These are phyloP conservation scores for Tetragonula clypearis DNA, from an alignment of 1,140 invertebrate species.

Conservation along the genomic window DNA sequence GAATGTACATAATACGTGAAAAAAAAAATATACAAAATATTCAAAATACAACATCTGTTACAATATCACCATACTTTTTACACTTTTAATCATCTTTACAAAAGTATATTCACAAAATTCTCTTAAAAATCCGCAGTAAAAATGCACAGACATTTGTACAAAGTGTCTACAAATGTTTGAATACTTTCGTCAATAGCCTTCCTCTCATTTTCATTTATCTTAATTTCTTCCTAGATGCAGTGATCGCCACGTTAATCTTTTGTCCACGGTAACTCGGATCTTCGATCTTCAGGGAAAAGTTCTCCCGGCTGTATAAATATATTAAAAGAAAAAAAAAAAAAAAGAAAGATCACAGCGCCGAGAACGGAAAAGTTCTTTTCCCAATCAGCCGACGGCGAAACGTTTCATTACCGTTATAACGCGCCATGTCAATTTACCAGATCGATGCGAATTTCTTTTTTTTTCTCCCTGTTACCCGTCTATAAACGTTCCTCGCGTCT, in stretches of 20 bases:
- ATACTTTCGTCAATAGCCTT: too few relatives aligned
- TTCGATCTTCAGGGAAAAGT: not conserved
- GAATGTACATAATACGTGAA: too few relatives aligned
- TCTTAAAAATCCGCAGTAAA: too few relatives aligned
- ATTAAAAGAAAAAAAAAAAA: not conserved
- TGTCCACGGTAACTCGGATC: constrained; percentile 8
- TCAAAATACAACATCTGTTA: too few relatives aligned
- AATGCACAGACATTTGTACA: not conserved
- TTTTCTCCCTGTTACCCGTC: not conserved
- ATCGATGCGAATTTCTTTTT: not conserved
- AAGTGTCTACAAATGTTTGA: not conserved
- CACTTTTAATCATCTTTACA: too few relatives aligned
- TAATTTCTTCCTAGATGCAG: not conserved
- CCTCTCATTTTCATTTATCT: not conserved
- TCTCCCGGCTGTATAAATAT: too few relatives aligned
- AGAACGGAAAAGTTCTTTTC: not conserved
- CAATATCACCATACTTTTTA: too few relatives aligned
- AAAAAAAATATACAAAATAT: too few relatives aligned
- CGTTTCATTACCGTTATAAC: not conserved
- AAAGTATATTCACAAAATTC: too few relatives aligned
- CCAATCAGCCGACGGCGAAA: not conserved
- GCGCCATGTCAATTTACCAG: not conserved
- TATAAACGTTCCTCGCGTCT: too few relatives aligned
- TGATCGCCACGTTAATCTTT: not conserved
- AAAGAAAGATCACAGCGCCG: not conserved